Base-by-base conservation (phyloP, 2,888 invertebrate species). In the Andrena dorsata region DNA sequence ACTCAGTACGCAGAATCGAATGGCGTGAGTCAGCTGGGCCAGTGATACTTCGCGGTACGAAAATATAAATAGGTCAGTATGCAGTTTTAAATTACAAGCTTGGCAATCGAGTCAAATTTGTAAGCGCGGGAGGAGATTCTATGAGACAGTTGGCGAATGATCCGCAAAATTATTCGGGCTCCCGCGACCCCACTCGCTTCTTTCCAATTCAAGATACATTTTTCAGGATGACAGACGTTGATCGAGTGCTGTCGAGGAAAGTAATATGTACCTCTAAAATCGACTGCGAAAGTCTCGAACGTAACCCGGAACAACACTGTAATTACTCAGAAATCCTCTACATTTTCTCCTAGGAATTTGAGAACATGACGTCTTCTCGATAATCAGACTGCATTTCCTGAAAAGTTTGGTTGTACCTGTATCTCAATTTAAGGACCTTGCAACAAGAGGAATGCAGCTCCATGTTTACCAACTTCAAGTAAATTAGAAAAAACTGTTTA, bases 201-300 rank as follows among this genome's bases (percentile, higher is more conserved):
- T 71, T 71, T 28, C 41, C 81, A 77, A 84, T 81, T 84, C 73
- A 70, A 85, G 78, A 85, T 80, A 85, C 73, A 86, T 86, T 85
- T 86, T 85, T 83, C 83, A 86, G 65, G 8, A n/a, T 73, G 76
- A 35, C 85, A 73, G 83, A 86, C 83, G 64, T 83, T 86, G 85
- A 86, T 86, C 68, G 85, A 83, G 73, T 76, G 71, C 83, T 68
- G 60, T 71, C 69, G 58, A 32, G 73, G 56, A 80, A 80, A 85
- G 77, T 86, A 83, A 83, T 85, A 78, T 76, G n/a, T n/a, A n/a
- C n/a, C 85, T 70, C 66, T 76, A 35, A 68, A 85, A 80, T 85
- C 85, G 75, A 83, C 80, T 70, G 76, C 6, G 47, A 58, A 58
- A 76, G 41, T 72, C 75, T 65, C 13, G 41, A 58, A 30, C 64